Evolutionary conservation across 2,888 invertebrate species (phyloP).

Genomic region (Athetis lepigone): DNA sequence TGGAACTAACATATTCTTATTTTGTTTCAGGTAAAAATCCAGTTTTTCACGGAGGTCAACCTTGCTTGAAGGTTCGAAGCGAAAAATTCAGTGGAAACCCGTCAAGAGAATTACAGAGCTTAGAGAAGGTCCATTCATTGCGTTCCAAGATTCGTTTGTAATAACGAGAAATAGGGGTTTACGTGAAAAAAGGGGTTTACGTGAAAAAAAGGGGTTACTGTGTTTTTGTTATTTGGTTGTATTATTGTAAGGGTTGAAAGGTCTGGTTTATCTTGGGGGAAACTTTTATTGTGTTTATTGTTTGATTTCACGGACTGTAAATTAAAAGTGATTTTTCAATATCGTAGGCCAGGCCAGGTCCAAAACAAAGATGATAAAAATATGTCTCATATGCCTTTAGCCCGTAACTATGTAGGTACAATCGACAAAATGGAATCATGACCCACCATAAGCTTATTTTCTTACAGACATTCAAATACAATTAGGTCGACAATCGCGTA

Average conservation of each 20-base stretch:
- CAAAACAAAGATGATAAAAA: too few relatives aligned
- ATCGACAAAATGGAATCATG: too few relatives aligned
- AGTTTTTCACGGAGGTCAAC: slow-evolving; percentile 11
- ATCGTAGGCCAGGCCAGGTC: too few relatives aligned
- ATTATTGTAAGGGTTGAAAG: not conserved
- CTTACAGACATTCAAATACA: too few relatives aligned
- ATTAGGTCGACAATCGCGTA: too few relatives aligned
- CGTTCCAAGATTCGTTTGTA: slow-evolving; percentile 14
- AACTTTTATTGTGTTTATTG: not conserved
- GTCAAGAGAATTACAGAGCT: slow-evolving; percentile 17
- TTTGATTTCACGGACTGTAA: not conserved
- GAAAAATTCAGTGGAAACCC: slow-evolving; percentile 27
- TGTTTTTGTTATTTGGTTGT: slow-evolving; percentile 23
- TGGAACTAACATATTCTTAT: slow-evolving; percentile 17
- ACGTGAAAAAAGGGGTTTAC: slow-evolving; percentile 11
- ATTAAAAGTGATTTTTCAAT: not conserved
- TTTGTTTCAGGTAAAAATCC: slow-evolving; percentile 56
- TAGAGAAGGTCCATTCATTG: slow-evolving; percentile 24
- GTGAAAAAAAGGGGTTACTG: slow-evolving; percentile 1
- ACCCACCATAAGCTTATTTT: too few relatives aligned
- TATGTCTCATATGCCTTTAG: too few relatives aligned
- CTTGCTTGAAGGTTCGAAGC: slow-evolving; percentile 12
- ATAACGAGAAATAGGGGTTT: slow-evolving; percentile 23
- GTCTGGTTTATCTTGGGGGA: not conserved
- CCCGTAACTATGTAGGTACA: too few relatives aligned